Base-by-base conservation (phyloP, 2,113 vertebrate genomes). In the Anarhynchus alexandrinus region DNA sequence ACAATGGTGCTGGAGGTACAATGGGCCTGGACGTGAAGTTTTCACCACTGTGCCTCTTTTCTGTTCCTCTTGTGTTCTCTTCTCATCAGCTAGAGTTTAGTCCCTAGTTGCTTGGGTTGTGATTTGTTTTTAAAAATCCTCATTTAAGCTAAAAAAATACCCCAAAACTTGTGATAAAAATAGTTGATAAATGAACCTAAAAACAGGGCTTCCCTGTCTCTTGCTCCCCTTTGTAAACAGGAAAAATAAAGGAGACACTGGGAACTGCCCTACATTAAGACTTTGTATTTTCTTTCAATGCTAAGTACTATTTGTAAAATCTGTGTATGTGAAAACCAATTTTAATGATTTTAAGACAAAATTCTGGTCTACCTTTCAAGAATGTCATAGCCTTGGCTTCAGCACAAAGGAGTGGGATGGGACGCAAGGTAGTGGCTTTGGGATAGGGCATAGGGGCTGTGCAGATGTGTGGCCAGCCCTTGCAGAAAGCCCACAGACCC, bases 1-100 rank as follows among this genome's bases (percentile, higher is more conserved):
- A 42, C 4, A 2, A 11, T 12, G 34, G 6, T 65, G 43, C 66
- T 66, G 54, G 43, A 69, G 52, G 49, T 65, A 40, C 2, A 2
- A 23, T 36, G 30, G 65, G 12, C 9, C 42, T 30, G 45, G 29
- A 27, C 2, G 1, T 47, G 42, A 54, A 32, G 36, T 47, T 82
- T 78, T 66, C 57, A 62, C 15, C 40, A 52, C 15, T 0, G 0
- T 0, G 0, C 61, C 61, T 71, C 19, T n/a, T 62, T 82, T 62
- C 43, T 55, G 1, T 57, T 86, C n/a, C 15, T 82, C 15, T 40
- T 36, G 8, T 17, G 30, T 51, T 87, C 27, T 66, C 19, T 91
- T 66, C 66, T 49, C 36, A 67, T 10, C 47, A 72, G 23, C n/a
- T 23, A 13, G 6, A 45, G 34, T 52, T 74, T 23, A 64, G 70